Conservation (phyloP, 2,888 invertebrate species). For the Lasius platythorax region DNA sequence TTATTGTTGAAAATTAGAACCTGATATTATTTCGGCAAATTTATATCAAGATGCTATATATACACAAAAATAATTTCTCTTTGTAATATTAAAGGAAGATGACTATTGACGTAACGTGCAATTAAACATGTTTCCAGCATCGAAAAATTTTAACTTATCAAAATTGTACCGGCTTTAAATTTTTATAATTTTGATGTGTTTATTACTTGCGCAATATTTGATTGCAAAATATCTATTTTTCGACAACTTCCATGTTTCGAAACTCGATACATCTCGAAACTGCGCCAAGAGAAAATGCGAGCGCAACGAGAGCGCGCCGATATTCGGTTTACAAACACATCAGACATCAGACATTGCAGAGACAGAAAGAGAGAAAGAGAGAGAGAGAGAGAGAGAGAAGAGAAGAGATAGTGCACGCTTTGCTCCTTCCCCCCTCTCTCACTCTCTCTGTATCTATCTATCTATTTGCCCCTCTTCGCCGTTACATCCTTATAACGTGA, state of each 20-base stretch:
- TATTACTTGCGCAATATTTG: background rate
- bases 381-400: background rate
- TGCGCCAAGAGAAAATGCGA: background rate
- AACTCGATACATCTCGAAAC: slow-evolving; percentile 35
- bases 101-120: background rate
- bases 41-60: background rate
- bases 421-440: background rate
- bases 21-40: background rate
- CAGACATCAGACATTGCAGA: background rate
- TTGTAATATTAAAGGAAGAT: background rate
- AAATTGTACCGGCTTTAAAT: background rate
- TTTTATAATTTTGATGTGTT: background rate
- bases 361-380: too few species aligned
- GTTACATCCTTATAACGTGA: slow-evolving; percentile 43
- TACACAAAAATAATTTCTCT: background rate
- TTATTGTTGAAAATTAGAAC: too few species aligned
- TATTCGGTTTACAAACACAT: slow-evolving; percentile 40
- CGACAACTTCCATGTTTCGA: background rate
- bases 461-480: slow-evolving; percentile 29
- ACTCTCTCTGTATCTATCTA: background rate
- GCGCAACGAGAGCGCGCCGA: background rate
- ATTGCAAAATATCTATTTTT: slow-evolving; percentile 8
- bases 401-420: background rate
- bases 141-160: background rate
- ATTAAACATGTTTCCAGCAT: background rate